Evolutionary conservation across 2,797 vertebrate genomes (phyloP), one percentile per base, ranked within the genome.

Genomic region (Botia almorhae): DNA sequence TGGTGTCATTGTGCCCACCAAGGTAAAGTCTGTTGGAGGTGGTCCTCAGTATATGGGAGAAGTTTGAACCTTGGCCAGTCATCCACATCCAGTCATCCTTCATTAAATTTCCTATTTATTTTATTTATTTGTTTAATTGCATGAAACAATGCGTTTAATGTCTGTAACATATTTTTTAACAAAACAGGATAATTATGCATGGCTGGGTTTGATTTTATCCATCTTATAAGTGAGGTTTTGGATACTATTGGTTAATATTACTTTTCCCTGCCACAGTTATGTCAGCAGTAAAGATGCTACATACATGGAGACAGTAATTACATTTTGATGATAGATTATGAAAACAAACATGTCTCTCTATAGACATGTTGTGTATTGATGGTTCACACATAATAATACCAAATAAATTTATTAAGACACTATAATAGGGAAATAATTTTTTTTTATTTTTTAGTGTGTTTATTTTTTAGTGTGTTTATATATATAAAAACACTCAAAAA

Each of bases 21-120:
- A 73, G 21, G 70, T 43, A 65, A 55, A 43, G 55, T 17, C 26
- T 78, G 76, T 12, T 71, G 39, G 23, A 70, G 56, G 67, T 64
- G 7, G 68, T 14, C 67, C 13, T 69, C 16, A 67, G 23, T 26
- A 6, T 51, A 51, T 51, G 14, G 8, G 43, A 29, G 10, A 14
- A 43, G 13, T 23, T 21, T 19, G 29, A 70, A 36, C 51, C 13
- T 21, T 46, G 8, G 43, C 43, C 43, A 46, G 10, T 46, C 43
- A 46, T 46, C 8, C 43, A 46, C 43, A 2, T 8, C 10, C 43
- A 46, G 23, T 26, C 23, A 26, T 26, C 23, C 43, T 46, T 46
- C 43, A 46, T 46, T 46, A 46, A 46, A 46, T 46, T 8, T 46
- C 10, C 43, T 0, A 10, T 46, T 46, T 46, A 46, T 46, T 33